phyloP scores from a whole-genome alignment of 1,140 invertebrate species.

The Scaptodrosophila lebanonensis region DNA sequence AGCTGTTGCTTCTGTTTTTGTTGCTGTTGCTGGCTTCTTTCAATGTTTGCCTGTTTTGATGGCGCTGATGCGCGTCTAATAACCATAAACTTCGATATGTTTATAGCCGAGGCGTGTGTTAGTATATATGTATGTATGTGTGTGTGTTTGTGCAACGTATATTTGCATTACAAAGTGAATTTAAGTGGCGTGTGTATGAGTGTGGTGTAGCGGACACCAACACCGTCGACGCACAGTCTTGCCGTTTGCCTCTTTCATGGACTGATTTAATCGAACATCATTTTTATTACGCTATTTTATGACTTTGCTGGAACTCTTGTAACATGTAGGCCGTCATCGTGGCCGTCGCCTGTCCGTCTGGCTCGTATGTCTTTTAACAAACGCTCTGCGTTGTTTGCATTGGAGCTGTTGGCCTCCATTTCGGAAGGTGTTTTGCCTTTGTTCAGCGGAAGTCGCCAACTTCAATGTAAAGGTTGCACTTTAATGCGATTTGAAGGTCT shows the following conservation, averaged over 20 bases:
- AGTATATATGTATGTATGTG: slow-evolving; percentile 15
- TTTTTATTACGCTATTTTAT: slow-evolving; percentile 60
- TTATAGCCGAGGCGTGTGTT: slow-evolving; percentile 56
- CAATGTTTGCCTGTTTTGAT: too few species aligned
- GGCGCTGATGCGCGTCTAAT: slow-evolving; percentile 45
- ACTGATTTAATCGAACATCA: slow-evolving; percentile 64
- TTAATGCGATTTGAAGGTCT: too few species aligned
- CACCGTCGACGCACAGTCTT: too few species aligned
- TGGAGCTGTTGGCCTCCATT: slow-evolving; percentile 43
- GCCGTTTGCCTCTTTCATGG: slow-evolving; percentile 25
- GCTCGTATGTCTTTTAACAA: too few species aligned
- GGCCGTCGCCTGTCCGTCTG: too few species aligned
- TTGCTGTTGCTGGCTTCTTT: slow-evolving; percentile 2
- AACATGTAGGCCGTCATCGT: too few species aligned
- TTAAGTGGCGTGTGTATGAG: slow-evolving; percentile 21
- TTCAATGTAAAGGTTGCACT: slow-evolving; percentile 12
- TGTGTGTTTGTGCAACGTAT: slow-evolving; percentile 30
- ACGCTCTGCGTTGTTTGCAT: slow-evolving; percentile 7
- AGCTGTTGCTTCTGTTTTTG: slow-evolving; percentile 9
- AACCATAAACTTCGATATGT: slow-evolving; percentile 70
- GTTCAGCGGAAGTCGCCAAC: slow-evolving; percentile 41
- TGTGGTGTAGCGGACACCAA: too few species aligned
- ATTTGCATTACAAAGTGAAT: slow-evolving; percentile 72
- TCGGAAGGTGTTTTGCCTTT: slow-evolving; percentile 16
- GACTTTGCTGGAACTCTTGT: slow-evolving; percentile 2